Evolutionary conservation across 2,888 invertebrate species (phyloP), one percentile per base, ranked within the genome.

Genomic region (Acronicta leporina): DNA sequence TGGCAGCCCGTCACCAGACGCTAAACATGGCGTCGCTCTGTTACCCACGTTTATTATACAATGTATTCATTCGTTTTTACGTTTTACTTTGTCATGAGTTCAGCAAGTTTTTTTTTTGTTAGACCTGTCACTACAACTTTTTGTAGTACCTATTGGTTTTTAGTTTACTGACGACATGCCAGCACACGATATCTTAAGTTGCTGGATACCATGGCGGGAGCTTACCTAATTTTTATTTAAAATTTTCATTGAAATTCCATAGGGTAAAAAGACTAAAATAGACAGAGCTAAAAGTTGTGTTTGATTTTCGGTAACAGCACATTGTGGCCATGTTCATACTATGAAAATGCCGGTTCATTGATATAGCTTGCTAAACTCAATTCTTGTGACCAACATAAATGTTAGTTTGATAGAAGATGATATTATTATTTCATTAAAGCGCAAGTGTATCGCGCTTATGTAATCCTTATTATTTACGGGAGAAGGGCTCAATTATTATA

Each of bases 1-100:
- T 96, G 96, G 96, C 95, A 95, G 49, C 92, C 91, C 56, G 96
- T 95, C 49, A 95, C 95, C 60, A 91, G 95, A 57, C 95, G 95
- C 54, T 92, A 86, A 82, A 13, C 20, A 41, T 8, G 46, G 38
- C 58, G 55, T 51, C 54, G 27, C 48, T 41, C 40, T 38, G 53
- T 40, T 62, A 53, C 52, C 20, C 47, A 56, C 45, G 10, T 47
- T 50, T 49, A 38, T 38, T 51, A 59, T 30, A 15, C 52, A 52
- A 66, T 69, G 68, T 78, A 77, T 80, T 78, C 78, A 76, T 55
- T 69, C 64, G 45, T 53, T 68, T 56, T 30, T 50, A 67, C 40
- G 45, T 50, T 66, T 64, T 55, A 57, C 42, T 67, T 51, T 67
- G 16, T 53, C 62, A 47, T 33, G 50, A 63, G 73, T 69, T 76